Base-by-base conservation (phyloP, 2,888 invertebrate species). In the Dicyrtoma fusca region DNA sequence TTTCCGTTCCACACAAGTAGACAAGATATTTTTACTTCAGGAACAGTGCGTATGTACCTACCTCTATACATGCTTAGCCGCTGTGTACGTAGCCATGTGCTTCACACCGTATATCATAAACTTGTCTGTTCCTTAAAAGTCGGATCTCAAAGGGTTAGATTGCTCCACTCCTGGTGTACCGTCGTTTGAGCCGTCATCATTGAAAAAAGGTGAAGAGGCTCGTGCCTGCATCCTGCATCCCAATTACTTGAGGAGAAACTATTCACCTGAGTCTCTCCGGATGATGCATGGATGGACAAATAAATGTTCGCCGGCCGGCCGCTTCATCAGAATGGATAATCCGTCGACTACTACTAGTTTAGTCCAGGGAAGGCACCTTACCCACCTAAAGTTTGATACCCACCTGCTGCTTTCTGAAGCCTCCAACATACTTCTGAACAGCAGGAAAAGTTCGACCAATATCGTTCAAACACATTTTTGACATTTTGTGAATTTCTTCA, bases 201-300 rank as follows among this genome's bases (percentile, higher is more conserved):
- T 14, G 5, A 44, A 62, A 5, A 19, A 62, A 44, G 19, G 62
- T 44, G 19, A 62, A 62, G 45, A 68, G 65, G 65, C 49, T 51
- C 51, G 65, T 51, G 66, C 42, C 66, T 55, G 23, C 53, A 19
- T n/a, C 59, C n/a, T 68, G 34, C 34, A 55, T 68, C 55, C 51
- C 26, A 51, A 65, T 62, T 44, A 62, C n/a, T 6, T 34, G 17
- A 5, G 44, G 44, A 23, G 45, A 62, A 44, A n/a, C n/a, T n/a
- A n/a, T n/a, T n/a, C n/a, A n/a, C n/a, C n/a, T n/a, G n/a, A n/a
- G n/a, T n/a, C n/a, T n/a, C n/a, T n/a, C n/a, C n/a, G n/a, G n/a
- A n/a, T n/a, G n/a, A n/a, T n/a, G n/a, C n/a, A n/a, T n/a, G n/a
- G n/a, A n/a, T n/a, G n/a, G n/a, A n/a, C n/a, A n/a, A n/a, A n/a